Conservation (phyloP, 2,113 vertebrate species). For the Riparia riparia region DNA sequence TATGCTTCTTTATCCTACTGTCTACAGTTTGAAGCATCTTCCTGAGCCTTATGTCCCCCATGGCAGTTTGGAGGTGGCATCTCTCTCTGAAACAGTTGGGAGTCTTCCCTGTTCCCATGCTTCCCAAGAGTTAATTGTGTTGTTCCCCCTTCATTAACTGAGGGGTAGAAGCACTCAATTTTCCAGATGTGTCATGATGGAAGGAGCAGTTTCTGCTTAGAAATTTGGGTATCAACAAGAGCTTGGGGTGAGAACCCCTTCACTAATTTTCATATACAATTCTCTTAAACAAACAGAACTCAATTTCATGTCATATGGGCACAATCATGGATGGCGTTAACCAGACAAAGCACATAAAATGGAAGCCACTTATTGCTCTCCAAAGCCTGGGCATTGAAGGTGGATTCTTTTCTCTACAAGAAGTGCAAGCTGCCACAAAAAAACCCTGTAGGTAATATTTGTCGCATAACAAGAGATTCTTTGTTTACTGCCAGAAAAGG, state of each 20-base stretch:
- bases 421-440: background rate
- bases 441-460: background rate
- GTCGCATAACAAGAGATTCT: background rate
- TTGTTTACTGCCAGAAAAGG: background rate
- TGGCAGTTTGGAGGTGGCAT: background rate
- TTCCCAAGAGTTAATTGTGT: background rate
- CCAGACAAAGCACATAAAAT: background rate
- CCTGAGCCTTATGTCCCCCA: background rate
- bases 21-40: background rate
- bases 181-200: background rate
- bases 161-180: fast-evolving
- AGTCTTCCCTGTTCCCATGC: background rate
- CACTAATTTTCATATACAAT: background rate
- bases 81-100: background rate
- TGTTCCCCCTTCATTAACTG: background rate
- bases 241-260: background rate
- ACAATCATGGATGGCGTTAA: background rate
- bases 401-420: background rate
- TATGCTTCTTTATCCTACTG: background rate
- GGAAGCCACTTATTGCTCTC: background rate
- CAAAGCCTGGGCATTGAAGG: background rate
- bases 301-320: background rate
- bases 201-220: background rate
- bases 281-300: background rate
- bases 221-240: background rate